Conservation (phyloP, 2,888 invertebrate genomes). For the Apotomis turbidana region DNA sequence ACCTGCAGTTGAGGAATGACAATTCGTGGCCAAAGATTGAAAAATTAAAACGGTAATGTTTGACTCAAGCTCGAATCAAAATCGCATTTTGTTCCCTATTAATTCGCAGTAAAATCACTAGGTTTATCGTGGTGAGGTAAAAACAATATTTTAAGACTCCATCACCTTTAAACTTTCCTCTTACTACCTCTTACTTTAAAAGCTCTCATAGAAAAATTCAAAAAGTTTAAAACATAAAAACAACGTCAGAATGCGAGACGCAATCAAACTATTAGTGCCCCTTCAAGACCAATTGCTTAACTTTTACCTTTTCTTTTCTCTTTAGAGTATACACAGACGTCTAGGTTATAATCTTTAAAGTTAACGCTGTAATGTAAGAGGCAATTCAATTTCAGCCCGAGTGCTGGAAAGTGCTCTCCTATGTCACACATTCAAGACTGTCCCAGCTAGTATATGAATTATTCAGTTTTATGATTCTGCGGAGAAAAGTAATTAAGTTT, state of each 20-base stretch:
- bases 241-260: background rate
- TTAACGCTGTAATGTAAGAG: slow-evolving; percentile 48
- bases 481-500: slow-evolving; percentile 78
- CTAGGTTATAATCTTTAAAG: slow-evolving; percentile 32
- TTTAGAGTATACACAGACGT: background rate
- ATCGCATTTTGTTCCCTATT: too few relatives aligned
- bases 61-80: too few relatives aligned
- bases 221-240: background rate
- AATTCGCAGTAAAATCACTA: too few relatives aligned
- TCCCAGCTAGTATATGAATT: slow-evolving; percentile 66
- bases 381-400: slow-evolving; percentile 61
- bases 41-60: too few relatives aligned
- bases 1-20: too few relatives aligned
- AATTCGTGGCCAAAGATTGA: too few relatives aligned
- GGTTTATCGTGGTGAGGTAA: too few relatives aligned
- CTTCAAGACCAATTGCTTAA: background rate
- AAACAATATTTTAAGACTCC: too few relatives aligned
- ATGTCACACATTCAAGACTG: slow-evolving; percentile 53
- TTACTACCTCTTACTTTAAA: too few relatives aligned
- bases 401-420: slow-evolving; percentile 50
- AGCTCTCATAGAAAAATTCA: too few relatives aligned
- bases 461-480: slow-evolving; percentile 73
- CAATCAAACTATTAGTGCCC: background rate
- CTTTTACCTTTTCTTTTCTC: background rate
- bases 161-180: too few relatives aligned